A percentile compares a stretch with the other conserved stretches of the same genome.
phyloP scores from a whole-genome alignment of 2,888 invertebrate species.

The Melanostoma scalare region DNA sequence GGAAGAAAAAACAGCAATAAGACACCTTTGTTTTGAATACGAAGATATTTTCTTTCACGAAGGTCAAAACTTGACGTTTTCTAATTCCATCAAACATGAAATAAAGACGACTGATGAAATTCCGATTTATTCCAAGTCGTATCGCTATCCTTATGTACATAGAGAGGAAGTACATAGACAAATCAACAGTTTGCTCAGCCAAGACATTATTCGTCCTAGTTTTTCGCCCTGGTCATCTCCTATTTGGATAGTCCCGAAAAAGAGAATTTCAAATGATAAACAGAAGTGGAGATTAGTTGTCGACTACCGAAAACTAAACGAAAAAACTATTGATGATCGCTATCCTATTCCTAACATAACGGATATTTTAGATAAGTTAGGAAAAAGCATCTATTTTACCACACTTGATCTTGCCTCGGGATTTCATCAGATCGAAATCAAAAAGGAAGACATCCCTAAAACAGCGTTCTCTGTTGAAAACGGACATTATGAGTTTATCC shows the following conservation, averaged over 20 bases:
- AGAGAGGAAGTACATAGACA: no score
- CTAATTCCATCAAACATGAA: no score
- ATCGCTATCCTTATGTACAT: no score
- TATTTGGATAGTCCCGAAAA: slow-evolving; percentile 28
- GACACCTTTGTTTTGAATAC: background rate
- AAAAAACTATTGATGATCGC: slow-evolving; percentile 29
- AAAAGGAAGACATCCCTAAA: slow-evolving; percentile 65
- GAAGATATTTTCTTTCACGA: no score
- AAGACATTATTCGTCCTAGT: slow-evolving; percentile 25
- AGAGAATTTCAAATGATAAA: slow-evolving; percentile 16
- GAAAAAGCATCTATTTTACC: background rate
- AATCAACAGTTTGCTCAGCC: background rate
- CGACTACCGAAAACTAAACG: slow-evolving; percentile 37
- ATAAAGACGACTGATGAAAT: no score
- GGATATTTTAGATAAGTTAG: slow-evolving; percentile 1
- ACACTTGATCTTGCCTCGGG: slow-evolving; percentile 75
- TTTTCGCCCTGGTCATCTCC: slow-evolving; percentile 29
- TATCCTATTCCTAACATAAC: no score
- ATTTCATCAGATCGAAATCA: slow-evolving; percentile 77
- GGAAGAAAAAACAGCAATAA: slow-evolving; percentile 39
- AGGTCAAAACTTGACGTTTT: no score
- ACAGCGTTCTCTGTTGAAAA: slow-evolving; percentile 71
- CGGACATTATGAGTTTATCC: slow-evolving; percentile 70
- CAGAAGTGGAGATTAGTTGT: slow-evolving; percentile 33
- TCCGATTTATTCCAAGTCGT: no score